Evolutionary conservation across 2,113 vertebrate genomes (phyloP).

Genomic region (Eclectus roratus): DNA sequence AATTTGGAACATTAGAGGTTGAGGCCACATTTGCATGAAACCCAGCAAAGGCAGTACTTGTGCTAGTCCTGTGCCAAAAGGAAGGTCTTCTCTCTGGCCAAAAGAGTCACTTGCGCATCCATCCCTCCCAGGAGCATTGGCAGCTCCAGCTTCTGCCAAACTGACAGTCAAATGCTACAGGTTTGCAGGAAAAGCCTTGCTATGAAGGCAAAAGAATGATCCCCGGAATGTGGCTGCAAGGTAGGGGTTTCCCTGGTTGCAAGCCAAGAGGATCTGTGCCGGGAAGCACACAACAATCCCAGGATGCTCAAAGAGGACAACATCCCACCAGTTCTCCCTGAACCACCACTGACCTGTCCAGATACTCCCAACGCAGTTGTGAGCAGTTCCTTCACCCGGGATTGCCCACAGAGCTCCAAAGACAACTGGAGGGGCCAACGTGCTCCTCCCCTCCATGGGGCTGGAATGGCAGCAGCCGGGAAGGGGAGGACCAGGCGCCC

Average conservation of each 20-base stretch:
- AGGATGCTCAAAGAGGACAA: background rate
- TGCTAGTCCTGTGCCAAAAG: background rate
- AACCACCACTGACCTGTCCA: background rate
- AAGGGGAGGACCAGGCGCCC: background rate
- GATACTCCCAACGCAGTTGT: background rate
- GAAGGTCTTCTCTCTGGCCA: background rate
- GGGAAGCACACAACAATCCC: background rate
- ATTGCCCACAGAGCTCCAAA: background rate
- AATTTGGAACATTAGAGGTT: background rate
- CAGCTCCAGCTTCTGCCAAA: background rate
- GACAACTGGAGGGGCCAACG: background rate
- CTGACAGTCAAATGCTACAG: background rate
- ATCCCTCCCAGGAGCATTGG: background rate
- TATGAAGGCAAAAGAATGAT: background rate
- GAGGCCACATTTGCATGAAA: background rate
- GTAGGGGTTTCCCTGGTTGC: background rate
- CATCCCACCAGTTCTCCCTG: background rate
- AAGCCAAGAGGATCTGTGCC: background rate
- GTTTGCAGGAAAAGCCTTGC: background rate
- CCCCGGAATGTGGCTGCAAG: background rate
- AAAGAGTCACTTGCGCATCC: background rate
- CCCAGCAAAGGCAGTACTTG: background rate
- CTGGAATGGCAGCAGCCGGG: rapidly evolving
- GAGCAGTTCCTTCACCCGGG: background rate
- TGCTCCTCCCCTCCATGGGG: background rate